phyloP scores from a whole-genome alignment of 2,797 vertebrate genomes.

The Synanceia verrucosa region DNA sequence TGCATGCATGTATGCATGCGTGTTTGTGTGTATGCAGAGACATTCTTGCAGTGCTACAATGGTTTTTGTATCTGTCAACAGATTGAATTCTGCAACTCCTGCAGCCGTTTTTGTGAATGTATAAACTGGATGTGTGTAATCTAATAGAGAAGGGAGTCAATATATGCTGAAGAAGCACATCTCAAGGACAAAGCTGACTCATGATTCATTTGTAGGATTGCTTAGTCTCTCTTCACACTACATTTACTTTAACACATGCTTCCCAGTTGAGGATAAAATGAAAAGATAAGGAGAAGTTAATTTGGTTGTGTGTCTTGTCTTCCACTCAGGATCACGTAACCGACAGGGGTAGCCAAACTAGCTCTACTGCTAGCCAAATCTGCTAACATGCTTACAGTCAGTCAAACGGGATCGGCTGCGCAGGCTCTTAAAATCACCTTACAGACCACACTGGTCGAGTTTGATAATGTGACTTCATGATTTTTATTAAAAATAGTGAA shows the following conservation, averaged over 20 bases:
- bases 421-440: neutral
- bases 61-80: neutral
- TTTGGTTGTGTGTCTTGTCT: constrained; percentile 23
- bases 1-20: too few relatives aligned
- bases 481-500: neutral
- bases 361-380: neutral
- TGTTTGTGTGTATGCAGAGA: neutral
- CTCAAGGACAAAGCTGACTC: constrained; percentile 25
- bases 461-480: neutral
- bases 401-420: neutral
- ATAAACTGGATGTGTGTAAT: neutral
- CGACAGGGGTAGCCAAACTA: neutral
- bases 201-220: constrained; percentile 35
- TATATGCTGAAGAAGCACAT: constrained; percentile 43
- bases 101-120: neutral
- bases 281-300: constrained; percentile 56
- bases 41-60: neutral
- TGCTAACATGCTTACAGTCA: neutral
- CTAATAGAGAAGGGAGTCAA: constrained; percentile 14
- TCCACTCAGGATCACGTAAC: neutral
- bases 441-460: neutral
- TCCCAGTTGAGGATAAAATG: constrained; percentile 57
- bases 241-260: constrained; percentile 44
- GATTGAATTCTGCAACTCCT: neutral
- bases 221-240: constrained; percentile 33